A percentile compares a stretch with the other conserved stretches of the same genome.
These are phyloP conservation scores for Crax fasciolata DNA, from an alignment of 2,797 vertebrate genomes.

Conservation along the genomic window DNA sequence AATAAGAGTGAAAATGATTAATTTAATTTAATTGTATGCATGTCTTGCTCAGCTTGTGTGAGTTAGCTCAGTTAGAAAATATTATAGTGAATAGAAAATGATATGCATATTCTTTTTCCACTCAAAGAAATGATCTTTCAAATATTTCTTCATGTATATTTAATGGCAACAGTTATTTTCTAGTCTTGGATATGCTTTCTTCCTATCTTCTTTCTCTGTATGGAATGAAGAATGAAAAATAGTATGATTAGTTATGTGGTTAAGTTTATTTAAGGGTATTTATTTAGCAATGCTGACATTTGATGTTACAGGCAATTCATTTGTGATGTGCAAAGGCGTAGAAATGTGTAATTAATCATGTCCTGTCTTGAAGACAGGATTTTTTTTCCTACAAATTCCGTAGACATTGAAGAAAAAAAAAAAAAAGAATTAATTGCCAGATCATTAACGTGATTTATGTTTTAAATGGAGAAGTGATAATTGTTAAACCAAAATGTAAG, in stretches of 20 bases:
- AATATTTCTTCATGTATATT: background rate
- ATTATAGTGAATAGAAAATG: background rate
- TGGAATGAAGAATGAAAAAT: background rate
- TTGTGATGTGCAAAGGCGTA: background rate
- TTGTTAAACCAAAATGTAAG: background rate
- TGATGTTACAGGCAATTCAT: background rate
- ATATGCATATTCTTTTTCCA: background rate
- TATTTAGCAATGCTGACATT: background rate
- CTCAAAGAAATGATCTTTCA: background rate
- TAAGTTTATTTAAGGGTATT: conserved; percentile 3
- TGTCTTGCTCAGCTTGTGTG: background rate
- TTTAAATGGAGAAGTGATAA: background rate
- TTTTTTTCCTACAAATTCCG: background rate
- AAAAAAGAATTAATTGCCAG: background rate
- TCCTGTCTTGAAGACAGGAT: background rate
- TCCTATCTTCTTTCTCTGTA: conserved; percentile 8
- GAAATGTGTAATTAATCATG: background rate
- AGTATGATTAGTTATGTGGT: conserved; percentile 45
- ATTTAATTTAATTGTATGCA: background rate
- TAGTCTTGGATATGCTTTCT: conserved; percentile 23
- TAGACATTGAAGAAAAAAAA: background rate
- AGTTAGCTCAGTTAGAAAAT: background rate
- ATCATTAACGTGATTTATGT: background rate
- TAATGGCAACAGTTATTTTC: conserved; percentile 1
- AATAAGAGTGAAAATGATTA: background rate